Percentiles rank a stretch among this genome's conserved stretches.
These are phyloP conservation scores for Fregata magnificens DNA, from an alignment of 2,113 vertebrate genomes.

Conservation along the genomic window DNA sequence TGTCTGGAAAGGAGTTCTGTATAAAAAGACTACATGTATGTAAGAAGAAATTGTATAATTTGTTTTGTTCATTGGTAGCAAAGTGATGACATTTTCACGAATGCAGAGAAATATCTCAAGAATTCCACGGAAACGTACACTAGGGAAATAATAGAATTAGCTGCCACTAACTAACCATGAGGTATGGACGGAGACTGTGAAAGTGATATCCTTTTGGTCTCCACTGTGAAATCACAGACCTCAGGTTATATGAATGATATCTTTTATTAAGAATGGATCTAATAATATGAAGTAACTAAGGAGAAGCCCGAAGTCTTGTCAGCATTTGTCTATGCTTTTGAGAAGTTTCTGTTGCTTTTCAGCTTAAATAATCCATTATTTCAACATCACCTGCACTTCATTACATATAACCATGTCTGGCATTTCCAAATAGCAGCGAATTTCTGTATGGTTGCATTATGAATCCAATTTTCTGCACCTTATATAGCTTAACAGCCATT, in stretches of 20 bases:
- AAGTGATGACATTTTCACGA: background rate
- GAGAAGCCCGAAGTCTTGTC: background rate
- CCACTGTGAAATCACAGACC: constrained; percentile 48
- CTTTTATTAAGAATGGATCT: constrained; percentile 41
- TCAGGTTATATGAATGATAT: constrained; percentile 41
- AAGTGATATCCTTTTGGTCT: constrained; percentile 30
- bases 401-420: background rate
- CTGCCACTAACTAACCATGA: background rate
- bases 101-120: background rate
- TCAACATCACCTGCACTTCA: constrained; percentile 41
- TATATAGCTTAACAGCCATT: constrained; percentile 19
- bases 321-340: background rate
- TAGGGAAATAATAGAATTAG: background rate
- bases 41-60: background rate
- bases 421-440: background rate
- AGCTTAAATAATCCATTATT: constrained; percentile 44
- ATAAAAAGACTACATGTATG: background rate
- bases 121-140: background rate
- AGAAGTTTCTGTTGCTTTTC: constrained; percentile 7
- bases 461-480: constrained; percentile 44
- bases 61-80: background rate
- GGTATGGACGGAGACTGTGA: background rate
- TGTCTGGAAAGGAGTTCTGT: background rate
- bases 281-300: constrained; percentile 1
- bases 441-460: constrained; percentile 13